Base-by-base conservation (phyloP, 1,140 invertebrate genomes). In the Habropoda laboriosa region DNA sequence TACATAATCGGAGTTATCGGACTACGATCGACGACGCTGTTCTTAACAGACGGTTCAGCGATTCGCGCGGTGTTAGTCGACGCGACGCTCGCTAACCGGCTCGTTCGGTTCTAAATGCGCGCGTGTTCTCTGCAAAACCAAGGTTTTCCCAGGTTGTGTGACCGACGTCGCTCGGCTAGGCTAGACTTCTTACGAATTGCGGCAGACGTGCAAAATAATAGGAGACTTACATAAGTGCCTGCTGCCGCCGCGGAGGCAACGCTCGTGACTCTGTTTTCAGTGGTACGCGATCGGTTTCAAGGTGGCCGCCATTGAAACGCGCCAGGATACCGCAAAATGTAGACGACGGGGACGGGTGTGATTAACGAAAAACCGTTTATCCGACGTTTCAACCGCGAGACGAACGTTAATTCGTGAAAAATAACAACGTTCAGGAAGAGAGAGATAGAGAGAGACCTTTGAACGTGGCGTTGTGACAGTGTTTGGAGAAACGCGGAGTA, bases 151-250 rank as follows among this genome's bases (percentile, higher is more conserved):
- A 7, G 2, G 21, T 42, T 38, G n/a, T n/a, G n/a, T n/a, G 32
- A 12, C 3, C 35, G 7, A 24, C 61, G 30, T 49, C 32, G 24
- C 76, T 24, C 40, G 73, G 84, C 24, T 58, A 7, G 72, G 80
- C 21, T 35, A 13, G 21, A 38, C 82, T 83, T 87, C 83, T 75
- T 64, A 74, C 84, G 60, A 88, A 71, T 81, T 81, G 81, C 84
- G 79, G 85, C 87, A 85, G 83, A 81, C 85, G 79, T 66, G 83
- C 79, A 89, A 90, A 90, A 90, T 90, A 89, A 90, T 89, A 88
- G 82, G 75, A n/a, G n/a, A 47, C 63, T 90, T 87, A 89, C 83
- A 78, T 90, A 90, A 90, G 75, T 74, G 51, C n/a, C n/a, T n/a
- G n/a, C n/a, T n/a, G n/a, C n/a, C n/a, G n/a, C 64, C 13, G 40